Percentiles rank a stretch among this genome's conserved stretches.
Evolutionary conservation across 2,113 vertebrate genomes (phyloP).

Genomic region (Micromys minutus): DNA sequence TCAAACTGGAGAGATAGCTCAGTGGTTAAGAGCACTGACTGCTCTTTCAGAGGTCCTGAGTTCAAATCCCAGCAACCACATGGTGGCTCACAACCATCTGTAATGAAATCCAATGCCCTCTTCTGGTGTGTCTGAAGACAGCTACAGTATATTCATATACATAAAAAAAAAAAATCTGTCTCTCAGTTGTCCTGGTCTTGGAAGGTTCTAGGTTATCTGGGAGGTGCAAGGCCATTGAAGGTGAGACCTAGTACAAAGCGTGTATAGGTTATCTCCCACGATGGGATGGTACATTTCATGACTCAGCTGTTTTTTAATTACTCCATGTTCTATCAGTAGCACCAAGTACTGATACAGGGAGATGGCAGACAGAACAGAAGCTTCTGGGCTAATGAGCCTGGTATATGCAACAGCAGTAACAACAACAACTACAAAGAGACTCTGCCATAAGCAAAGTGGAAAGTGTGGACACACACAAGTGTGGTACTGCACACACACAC

Average conservation of each 20-base stretch:
- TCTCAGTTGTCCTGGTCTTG: neutral
- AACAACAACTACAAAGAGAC: neutral
- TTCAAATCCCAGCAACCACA: too few species aligned
- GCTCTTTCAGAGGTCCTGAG: too few species aligned
- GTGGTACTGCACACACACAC: too few species aligned
- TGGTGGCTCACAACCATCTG: too few species aligned
- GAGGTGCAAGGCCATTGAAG: neutral
- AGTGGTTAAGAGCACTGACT: too few species aligned
- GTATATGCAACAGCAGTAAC: neutral
- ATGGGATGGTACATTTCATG: neutral
- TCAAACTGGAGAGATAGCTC: too few species aligned
- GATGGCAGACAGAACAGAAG: neutral
- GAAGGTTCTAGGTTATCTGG: neutral
- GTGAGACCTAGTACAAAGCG: neutral
- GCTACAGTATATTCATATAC: too few species aligned
- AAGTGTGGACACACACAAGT: neutral
- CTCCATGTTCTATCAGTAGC: neutral
- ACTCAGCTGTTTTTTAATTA: neutral
- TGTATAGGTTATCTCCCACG: neutral
- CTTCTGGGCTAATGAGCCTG: neutral
- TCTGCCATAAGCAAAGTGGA: neutral
- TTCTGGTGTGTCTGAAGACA: too few species aligned
- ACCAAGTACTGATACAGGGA: neutral
- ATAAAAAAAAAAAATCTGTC: neutral
- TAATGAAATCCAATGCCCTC: too few species aligned